Conservation (phyloP, 1,140 invertebrate species). For the Melitaea cinxia region DNA sequence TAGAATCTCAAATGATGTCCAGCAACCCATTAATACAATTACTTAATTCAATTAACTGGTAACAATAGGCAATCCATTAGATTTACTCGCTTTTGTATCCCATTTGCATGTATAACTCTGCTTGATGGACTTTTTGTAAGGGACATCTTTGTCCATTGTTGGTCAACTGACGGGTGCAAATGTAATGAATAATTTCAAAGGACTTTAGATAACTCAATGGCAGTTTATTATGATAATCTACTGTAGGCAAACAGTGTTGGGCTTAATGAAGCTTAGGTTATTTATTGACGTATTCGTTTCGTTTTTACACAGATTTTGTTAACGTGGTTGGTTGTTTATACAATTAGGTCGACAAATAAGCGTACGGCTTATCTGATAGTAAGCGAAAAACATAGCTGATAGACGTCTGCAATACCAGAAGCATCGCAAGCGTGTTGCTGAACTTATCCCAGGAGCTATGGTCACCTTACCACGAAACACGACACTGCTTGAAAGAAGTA, state of each 20-base stretch:
- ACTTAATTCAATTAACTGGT: conserved; percentile 24
- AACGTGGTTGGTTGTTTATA: not conserved
- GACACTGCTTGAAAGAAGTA: too few relatives aligned
- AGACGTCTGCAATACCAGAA: too few relatives aligned
- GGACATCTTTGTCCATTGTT: conserved; percentile 22
- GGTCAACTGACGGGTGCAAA: conserved; percentile 23
- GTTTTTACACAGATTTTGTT: not conserved
- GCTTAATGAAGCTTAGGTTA: not conserved
- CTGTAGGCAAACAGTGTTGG: not conserved
- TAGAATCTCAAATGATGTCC: conserved; percentile 2
- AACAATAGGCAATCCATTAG: conserved; percentile 30
- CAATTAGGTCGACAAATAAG: too few relatives aligned
- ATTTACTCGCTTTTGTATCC: conserved; percentile 8
- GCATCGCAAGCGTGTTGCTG: too few relatives aligned
- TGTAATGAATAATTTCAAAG: conserved; percentile 29
- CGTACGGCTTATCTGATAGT: too few relatives aligned
- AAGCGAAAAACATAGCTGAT: too few relatives aligned
- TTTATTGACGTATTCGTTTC: not conserved
- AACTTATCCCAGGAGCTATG: too few relatives aligned
- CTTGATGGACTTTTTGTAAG: conserved; percentile 25
- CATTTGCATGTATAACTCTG: conserved; percentile 20
- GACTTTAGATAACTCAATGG: conserved; percentile 27
- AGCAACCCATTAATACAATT: conserved; percentile 25
- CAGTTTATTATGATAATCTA: conserved; percentile 18
- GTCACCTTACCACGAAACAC: too few relatives aligned